Evolutionary conservation across 2,888 invertebrate genomes (phyloP).

Genomic region (Lepas anatifera): DNA sequence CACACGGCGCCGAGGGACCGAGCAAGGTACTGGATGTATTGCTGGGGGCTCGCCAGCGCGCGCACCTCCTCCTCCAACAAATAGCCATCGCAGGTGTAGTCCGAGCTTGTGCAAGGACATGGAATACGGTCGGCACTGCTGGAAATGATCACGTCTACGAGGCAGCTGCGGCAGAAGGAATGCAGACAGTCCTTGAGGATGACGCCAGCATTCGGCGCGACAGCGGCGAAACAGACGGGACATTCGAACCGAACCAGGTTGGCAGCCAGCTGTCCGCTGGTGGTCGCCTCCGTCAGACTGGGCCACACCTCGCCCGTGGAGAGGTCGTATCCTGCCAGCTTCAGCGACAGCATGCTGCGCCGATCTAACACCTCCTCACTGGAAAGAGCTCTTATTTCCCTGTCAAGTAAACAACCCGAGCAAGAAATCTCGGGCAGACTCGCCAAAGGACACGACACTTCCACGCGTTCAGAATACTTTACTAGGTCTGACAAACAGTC

Average conservation of each 20-base stretch:
- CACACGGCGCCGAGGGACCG: background rate
- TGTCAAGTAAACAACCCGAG: background rate
- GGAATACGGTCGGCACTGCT: background rate
- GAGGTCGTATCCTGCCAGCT: background rate
- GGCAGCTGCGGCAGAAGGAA: conserved; percentile 57
- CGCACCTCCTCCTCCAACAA: conserved; percentile 1
- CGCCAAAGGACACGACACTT: background rate
- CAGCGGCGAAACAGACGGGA: conserved; percentile 61
- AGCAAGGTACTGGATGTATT: background rate
- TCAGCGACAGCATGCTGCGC: background rate
- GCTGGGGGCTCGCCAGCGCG: background rate
- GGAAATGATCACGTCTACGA: conserved; percentile 22
- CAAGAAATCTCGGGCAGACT: background rate
- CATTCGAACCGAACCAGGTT: conserved; percentile 66
- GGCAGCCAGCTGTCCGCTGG: conserved; percentile 36
- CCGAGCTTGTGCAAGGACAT: background rate
- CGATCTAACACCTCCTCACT: background rate
- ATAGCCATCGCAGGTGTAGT: background rate
- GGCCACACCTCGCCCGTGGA: background rate
- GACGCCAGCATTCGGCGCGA: conserved; percentile 52
- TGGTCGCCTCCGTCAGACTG: background rate
- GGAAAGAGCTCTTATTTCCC: background rate
- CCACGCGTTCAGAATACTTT: background rate
- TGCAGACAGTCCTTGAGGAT: conserved; percentile 77
- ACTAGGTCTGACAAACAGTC: background rate